phyloP scores from a whole-genome alignment of 2,888 invertebrate genomes.

The Tachina fera region DNA sequence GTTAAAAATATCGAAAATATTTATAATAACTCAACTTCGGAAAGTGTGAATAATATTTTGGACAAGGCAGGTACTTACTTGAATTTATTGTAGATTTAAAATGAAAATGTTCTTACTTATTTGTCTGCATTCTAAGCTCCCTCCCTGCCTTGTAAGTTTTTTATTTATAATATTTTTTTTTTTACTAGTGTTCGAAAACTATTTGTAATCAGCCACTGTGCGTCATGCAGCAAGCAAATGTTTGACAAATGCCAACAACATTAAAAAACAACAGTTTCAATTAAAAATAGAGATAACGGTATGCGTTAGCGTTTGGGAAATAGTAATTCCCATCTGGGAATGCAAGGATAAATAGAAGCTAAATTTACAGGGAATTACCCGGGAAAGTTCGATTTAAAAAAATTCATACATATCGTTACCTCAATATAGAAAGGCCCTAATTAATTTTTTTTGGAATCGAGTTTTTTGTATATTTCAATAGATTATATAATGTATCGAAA shows the following conservation, averaged over 20 bases:
- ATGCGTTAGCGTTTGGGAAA: too few species aligned
- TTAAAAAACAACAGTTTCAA: neutral
- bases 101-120: too few species aligned
- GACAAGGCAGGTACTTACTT: slow-evolving; percentile 73
- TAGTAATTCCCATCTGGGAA: too few species aligned
- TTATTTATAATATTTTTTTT: neutral
- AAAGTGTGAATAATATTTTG: slow-evolving; percentile 71
- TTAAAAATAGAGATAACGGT: neutral
- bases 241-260: neutral
- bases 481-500: too few species aligned
- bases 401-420: too few species aligned
- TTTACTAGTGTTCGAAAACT: neutral
- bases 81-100: neutral
- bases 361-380: too few species aligned
- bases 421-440: too few species aligned
- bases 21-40: slow-evolving; percentile 46
- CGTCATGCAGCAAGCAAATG: neutral
- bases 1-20: slow-evolving; percentile 37
- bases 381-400: too few species aligned
- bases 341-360: too few species aligned
- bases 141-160: neutral
- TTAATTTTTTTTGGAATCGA: too few species aligned
- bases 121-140: neutral
- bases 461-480: too few species aligned
- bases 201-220: neutral